Percentiles rank a stretch among this genome's conserved stretches.
Conservation (phyloP, 2,113 vertebrate genomes). For the Prionailurus viverrinus region DNA sequence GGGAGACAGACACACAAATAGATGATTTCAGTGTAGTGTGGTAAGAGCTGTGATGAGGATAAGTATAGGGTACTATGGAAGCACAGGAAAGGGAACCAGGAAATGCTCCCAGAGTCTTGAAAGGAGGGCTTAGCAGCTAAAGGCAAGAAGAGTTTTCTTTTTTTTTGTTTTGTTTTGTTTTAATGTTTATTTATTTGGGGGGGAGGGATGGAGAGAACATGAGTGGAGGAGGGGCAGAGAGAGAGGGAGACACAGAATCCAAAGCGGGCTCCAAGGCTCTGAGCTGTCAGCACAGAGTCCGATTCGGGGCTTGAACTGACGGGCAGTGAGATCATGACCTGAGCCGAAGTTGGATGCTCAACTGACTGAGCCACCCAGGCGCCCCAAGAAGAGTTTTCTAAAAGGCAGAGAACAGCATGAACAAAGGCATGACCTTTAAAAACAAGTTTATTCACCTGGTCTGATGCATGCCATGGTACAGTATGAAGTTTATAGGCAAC, state of each 20-base stretch:
- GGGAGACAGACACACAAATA: constrained; percentile 67
- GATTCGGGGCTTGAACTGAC: no score
- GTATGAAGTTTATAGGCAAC: background rate
- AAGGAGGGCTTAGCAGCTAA: background rate
- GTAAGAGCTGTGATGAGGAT: background rate
- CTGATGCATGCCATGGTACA: background rate
- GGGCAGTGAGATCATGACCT: no score
- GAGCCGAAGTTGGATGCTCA: no score
- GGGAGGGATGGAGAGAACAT: no score
- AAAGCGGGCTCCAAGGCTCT: no score
- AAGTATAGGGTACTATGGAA: constrained; percentile 39
- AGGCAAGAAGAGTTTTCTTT: background rate
- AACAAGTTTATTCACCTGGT: background rate
- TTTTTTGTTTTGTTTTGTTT: no score
- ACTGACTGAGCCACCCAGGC: no score
- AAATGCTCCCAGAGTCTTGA: background rate
- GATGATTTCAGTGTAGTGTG: constrained; percentile 4
- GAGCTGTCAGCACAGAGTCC: no score
- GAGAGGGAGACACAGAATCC: no score
- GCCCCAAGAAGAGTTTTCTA: background rate
- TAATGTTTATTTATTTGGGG: no score
- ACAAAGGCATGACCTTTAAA: background rate
- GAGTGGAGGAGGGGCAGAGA: no score
- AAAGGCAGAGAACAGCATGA: background rate
- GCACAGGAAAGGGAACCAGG: background rate